These are phyloP conservation scores for Atethmia centrago DNA, from an alignment of 2,888 invertebrate genomes.

Conservation along the genomic window DNA sequence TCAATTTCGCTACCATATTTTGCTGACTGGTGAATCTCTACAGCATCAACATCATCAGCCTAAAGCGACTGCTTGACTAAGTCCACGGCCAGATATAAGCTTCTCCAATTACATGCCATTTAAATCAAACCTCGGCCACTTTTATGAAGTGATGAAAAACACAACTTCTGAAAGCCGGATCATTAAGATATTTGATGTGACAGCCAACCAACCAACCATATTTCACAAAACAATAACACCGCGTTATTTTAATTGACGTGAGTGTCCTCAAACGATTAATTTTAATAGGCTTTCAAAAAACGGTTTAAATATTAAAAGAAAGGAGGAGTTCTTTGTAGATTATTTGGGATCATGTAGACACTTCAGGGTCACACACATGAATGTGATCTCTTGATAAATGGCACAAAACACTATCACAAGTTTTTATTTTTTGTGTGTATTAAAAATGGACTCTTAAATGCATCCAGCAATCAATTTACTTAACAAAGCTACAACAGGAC, in stretches of 20 bases:
- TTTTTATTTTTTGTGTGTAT: not conserved
- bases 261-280: not conserved
- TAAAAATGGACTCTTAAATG: not conserved
- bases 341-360: not conserved
- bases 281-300: not conserved
- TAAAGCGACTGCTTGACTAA: no score
- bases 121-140: not conserved
- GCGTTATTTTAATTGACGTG: not conserved
- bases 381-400: not conserved
- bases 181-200: not conserved
- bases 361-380: not conserved
- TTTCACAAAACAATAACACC: not conserved
- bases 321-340: not conserved
- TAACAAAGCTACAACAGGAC: conserved; percentile 12
- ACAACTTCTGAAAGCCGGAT: not conserved
- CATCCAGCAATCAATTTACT: conserved; percentile 5
- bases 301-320: not conserved
- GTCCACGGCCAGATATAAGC: no score
- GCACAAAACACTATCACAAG: not conserved
- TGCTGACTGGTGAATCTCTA: not conserved
- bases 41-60: not conserved
- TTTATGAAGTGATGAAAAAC: not conserved
- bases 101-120: no score
- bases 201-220: not conserved
- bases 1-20: not conserved